Base-by-base conservation (phyloP, 2,797 vertebrate genomes). In the Acanthornis magna region DNA sequence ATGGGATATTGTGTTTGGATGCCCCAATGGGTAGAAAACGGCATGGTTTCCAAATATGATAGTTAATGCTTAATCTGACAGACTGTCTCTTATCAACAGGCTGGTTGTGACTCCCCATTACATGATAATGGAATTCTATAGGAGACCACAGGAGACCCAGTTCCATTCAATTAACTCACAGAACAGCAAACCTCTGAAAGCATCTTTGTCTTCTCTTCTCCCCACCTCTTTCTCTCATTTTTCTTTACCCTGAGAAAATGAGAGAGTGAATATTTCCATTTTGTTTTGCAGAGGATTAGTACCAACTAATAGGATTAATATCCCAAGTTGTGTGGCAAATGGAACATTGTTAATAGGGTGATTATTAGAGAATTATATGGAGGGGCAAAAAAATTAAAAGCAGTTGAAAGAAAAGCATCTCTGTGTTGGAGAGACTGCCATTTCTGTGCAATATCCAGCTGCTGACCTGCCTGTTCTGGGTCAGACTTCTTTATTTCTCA, bases 281-380 rank as follows among this genome's bases (percentile, higher is more conserved):
- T 96, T 97, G 90, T 95, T 96, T 96, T 92, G 77, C 77, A 63
- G 68, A 74, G 87, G 96, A 96, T 95, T 95, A 95, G 68, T 63
- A 70, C 77, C 53, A 90, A 78, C 85, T 97, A 96, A 97, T 96
- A 95, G 96, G 96, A 97, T 97, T 96, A 96, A 96, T 97, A 96
- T 95, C 75, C 91, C 2, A 26, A 95, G 80, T 93, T 92, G 85
- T 77, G 88, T 96, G 94, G 95, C 94, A 96, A 96, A 97, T 92
- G 93, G 94, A 96, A 95, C 83, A 89, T 68, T 83, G 85, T 96
- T 97, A 97, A 97, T 95, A 94, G 92, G 91, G 88, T 65, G 90
- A 93, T 97, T 95, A 97, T 96, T 93, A 95, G 74, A 72, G 93
- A 97, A 95, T 96, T 95, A 94, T 91, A 79, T 82, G 85, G 89